Base-by-base conservation (phyloP, 2,797 vertebrate species). In the Sebastes minor region DNA sequence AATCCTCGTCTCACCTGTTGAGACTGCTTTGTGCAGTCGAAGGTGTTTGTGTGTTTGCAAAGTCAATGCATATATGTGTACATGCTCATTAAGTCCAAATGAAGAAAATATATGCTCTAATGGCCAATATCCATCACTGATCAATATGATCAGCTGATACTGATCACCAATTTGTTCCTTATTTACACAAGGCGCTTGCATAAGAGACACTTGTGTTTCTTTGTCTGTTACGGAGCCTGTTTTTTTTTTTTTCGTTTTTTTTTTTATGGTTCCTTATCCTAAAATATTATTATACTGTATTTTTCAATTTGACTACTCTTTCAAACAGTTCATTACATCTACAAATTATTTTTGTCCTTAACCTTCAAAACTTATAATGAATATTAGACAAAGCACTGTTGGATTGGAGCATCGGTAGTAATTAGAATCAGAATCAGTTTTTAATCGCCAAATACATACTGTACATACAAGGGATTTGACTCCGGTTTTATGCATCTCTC, bases 1-100 rank as follows among this genome's bases (percentile, higher is more conserved):
- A 42, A 80, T 61, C 53, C 64, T 74, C 32, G 5, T 49, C 69
- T 90, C 82, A 91, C 84, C 90, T 91, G 90, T 90, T 93, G 89
- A 88, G 30, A 9, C 30, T 71, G 71, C 23, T 55, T 75, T 23
- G 11, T 55, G 70, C 56, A 75, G 57, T 56, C 75, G 23, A 52
- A 60, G 52, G 76, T 77, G 25, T 49, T 1, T 2, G 14, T 28
- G 35, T 78, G 30, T 64, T 72, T 57, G 20, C 23, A 22, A 18
- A 2, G 22, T 32, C 42, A 46, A 49, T 14, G 14, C 30, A 28
- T 5, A 16, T 32, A 9, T 23, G 25, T 32, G 25, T 38, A 25
- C 16, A 22, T 52, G 53, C 25, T 32, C 11, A 18, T 76, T 62
- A 60, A 12, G 14, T 38, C 11, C 33, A 56, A 25, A 76, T 20